Conservation (phyloP, 23 tunicate genomes). For the Clavelina lepadiformis region DNA sequence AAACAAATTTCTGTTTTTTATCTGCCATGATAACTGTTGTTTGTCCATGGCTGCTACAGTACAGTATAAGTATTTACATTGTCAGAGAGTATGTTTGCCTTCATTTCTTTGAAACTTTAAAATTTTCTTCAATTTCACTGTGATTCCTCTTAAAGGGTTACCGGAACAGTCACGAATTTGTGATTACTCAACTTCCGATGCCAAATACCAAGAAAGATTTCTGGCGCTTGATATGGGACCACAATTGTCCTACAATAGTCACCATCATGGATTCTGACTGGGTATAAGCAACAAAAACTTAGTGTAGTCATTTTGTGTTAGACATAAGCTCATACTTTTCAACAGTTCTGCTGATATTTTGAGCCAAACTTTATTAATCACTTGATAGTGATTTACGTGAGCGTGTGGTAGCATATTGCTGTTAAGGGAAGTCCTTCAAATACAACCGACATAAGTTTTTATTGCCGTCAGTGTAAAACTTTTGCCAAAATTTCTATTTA, state of each 20-base stretch:
- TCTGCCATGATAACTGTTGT: neutral
- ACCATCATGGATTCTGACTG: conserved; percentile 63
- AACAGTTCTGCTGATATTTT: neutral
- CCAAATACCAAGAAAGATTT: conserved; percentile 63
- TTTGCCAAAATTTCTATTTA: neutral
- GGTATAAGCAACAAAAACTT: conserved; percentile 12
- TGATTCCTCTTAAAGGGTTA: conserved; percentile 77
- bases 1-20: conserved; percentile 3
- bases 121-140: neutral
- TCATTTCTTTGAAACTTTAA: too few relatives aligned
- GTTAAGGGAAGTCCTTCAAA: neutral
- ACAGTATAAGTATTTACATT: neutral
- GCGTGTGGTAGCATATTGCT: too few relatives aligned
- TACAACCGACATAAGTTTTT: neutral
- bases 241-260: conserved; percentile 52
- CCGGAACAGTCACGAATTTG: conserved; percentile 59
- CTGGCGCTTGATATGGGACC: conserved; percentile 91
- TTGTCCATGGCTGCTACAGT: neutral
- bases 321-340: neutral
- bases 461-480: neutral
- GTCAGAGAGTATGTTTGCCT: neutral
- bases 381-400: too few relatives aligned
- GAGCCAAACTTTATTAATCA: too few relatives aligned
- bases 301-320: neutral
- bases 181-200: conserved; percentile 74